Conservation (phyloP, 2,113 vertebrate species). For the Pristiophorus japonicus region DNA sequence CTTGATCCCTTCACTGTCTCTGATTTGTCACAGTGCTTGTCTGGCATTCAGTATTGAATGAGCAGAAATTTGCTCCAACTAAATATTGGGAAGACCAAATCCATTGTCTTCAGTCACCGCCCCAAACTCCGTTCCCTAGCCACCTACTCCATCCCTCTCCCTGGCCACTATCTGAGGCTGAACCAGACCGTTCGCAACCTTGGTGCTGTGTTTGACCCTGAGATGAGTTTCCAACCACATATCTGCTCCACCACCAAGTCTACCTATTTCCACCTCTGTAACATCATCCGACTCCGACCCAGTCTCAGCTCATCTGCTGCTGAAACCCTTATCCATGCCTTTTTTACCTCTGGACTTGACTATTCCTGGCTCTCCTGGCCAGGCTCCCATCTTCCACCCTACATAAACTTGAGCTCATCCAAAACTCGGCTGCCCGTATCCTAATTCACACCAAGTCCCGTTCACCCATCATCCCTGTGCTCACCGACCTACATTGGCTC, state of each 20-base stretch:
- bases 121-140: neutral
- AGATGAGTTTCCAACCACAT: neutral
- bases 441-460: neutral
- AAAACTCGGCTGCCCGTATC: neutral
- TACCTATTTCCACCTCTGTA: neutral
- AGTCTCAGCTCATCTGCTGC: neutral
- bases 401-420: neutral
- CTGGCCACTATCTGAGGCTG: neutral
- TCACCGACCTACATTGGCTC: neutral
- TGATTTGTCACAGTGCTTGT: neutral
- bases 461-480: neutral
- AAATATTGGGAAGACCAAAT: too few relatives aligned
- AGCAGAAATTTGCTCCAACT: neutral
- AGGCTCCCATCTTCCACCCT: neutral
- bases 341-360: neutral
- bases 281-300: neutral
- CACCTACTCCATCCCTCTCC: neutral
- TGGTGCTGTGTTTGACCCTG: neutral
- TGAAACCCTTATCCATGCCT: neutral
- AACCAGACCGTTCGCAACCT: neutral
- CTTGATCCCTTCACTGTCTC: neutral
- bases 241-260: neutral
- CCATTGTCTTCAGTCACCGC: neutral
- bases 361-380: neutral
- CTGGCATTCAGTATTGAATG: neutral